These are phyloP conservation scores for Lymantria monacha DNA, from an alignment of 2,888 invertebrate genomes.

Conservation along the genomic window DNA sequence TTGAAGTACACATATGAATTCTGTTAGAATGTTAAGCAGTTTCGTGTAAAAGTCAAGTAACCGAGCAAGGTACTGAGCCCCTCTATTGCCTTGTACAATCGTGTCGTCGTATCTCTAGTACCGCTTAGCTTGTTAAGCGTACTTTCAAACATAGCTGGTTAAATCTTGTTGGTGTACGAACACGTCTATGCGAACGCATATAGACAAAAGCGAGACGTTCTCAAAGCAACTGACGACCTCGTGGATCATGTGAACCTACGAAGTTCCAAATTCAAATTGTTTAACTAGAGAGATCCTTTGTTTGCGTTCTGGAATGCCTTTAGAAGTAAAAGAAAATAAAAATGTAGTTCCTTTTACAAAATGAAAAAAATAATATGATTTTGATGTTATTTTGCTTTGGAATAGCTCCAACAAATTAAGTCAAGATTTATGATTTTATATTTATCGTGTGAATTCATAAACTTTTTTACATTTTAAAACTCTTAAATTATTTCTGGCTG, in stretches of 20 bases:
- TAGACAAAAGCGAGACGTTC: conserved; percentile 68
- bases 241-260: conserved; percentile 58
- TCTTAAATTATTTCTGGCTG: conserved; percentile 29
- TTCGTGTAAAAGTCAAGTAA: conserved; percentile 64
- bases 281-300: conserved; percentile 59
- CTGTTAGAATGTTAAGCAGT: conserved; percentile 77
- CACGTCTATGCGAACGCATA: conserved; percentile 51
- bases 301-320: conserved; percentile 52
- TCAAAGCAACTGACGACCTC: conserved; percentile 62
- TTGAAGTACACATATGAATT: conserved; percentile 55
- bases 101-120: conserved; percentile 12
- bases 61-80: conserved; percentile 46
- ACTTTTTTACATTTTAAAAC: conserved; percentile 27
- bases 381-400: conserved; percentile 37
- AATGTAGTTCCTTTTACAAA: conserved; percentile 10
- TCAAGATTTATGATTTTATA: conserved; percentile 40
- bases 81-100: conserved; percentile 37
- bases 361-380: conserved; percentile 19
- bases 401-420: conserved; percentile 41
- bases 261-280: conserved; percentile 61
- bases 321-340: conserved; percentile 28
- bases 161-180: conserved; percentile 50
- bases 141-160: conserved; percentile 43
- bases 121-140: conserved; percentile 12
- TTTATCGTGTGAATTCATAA: conserved; percentile 34